phyloP scores from a whole-genome alignment of 2,113 vertebrate genomes.

The Parus major region DNA sequence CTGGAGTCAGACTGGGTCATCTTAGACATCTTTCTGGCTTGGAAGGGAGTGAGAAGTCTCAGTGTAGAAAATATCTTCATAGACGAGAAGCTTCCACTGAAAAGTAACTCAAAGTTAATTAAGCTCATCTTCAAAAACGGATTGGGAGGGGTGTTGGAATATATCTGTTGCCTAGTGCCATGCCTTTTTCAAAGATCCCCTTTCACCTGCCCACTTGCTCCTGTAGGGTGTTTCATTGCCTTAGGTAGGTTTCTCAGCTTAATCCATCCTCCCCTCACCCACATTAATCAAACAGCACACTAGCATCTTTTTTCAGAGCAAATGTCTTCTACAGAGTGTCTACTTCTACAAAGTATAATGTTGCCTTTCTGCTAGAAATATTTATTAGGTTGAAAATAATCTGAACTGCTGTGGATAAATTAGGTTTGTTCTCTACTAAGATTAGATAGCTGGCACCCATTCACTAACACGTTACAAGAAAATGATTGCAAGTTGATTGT shows the following conservation, averaged over 20 bases:
- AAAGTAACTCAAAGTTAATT: neutral
- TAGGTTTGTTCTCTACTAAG: neutral
- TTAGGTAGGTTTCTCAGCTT: neutral
- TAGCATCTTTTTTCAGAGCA: neutral
- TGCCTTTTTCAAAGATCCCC: neutral
- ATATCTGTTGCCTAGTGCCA: neutral
- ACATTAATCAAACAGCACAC: neutral
- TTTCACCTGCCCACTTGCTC: neutral
- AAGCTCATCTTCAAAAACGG: neutral
- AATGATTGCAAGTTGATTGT: neutral
- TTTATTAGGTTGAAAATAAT: conserved; percentile 39
- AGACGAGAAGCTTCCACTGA: neutral
- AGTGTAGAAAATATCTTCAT: neutral
- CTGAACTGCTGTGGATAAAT: conserved; percentile 39
- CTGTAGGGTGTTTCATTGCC: neutral
- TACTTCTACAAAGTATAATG: neutral
- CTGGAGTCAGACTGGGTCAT: neutral
- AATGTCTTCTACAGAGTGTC: neutral
- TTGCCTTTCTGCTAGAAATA: neutral
- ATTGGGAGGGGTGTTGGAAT: fast-evolving
- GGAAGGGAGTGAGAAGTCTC: neutral
- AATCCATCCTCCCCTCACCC: fast-evolving
- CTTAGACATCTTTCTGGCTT: neutral
- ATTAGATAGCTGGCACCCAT: conserved; percentile 9
- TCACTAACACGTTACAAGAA: neutral